Base-by-base conservation (phyloP, 2,797 vertebrate species). In the Trachops cirrhosus region DNA sequence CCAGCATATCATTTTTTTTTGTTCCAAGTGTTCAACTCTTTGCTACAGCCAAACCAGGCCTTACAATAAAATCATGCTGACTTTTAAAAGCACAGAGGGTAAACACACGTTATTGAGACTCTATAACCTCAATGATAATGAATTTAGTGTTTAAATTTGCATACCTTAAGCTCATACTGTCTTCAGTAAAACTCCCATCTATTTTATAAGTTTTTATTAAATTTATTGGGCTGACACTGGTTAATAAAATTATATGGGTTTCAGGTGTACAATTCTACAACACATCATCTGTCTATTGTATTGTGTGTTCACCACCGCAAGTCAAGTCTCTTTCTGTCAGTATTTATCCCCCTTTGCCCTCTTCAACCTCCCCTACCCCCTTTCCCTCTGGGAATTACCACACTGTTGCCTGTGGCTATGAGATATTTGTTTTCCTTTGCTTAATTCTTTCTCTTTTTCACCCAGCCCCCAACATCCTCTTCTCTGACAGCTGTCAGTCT, bases 1-100 rank as follows among this genome's bases (percentile, higher is more conserved):
- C 73, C 77, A 91, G 73, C 24, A 89, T 26, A 77, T 37, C 16
- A 71, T 24, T 95, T 80, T 92, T 64, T 92, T 82, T 44, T 90
- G 80, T 46, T 91, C 24, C 64, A 85, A 86, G 62, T 78, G 26
- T 87, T 93, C 57, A 91, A 77, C 68, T 78, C 12, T 52, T 62
- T 74, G 70, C 73, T 54, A 44, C 18, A 83, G 77, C 26, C 48
- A 91, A 93, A 80, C 24, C 75, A 93, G 34, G 16, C 15, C 77
- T 89, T 89, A 87, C 46, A 80, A 88, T 89, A 93, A 89, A 92
- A 96, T 88, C 54, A 24, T 82, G 90, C 89, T 86, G 96, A 86
- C 62, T 89, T 64, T 57, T 48, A 82, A 86, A 89, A 78, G 26
- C 0, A 2, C 5, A 9, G 4, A 34, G n/a, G 12, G 46, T 1